A percentile compares a stretch with the other conserved stretches of the same genome.
Conservation (phyloP, 2,888 invertebrate species). For the Cephonodes hylas region DNA sequence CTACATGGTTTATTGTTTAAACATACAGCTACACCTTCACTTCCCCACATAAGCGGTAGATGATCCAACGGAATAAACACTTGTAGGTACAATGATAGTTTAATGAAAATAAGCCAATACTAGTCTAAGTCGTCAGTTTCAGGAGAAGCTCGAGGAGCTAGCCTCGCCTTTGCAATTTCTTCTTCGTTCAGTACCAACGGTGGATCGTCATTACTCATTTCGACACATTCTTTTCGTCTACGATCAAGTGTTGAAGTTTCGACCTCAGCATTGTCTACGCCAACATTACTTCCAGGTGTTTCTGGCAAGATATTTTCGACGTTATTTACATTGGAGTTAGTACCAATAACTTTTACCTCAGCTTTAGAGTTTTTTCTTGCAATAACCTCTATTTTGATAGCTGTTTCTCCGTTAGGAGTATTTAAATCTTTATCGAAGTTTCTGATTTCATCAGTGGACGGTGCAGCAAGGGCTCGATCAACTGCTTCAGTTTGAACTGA, state of each 20-base stretch:
- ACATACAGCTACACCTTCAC: constrained; percentile 35
- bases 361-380: constrained; percentile 48
- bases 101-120: constrained; percentile 43
- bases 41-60: constrained; percentile 54
- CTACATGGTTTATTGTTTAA: constrained; percentile 17
- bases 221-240: constrained; percentile 51
- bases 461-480: constrained; percentile 33
- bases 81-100: constrained; percentile 35
- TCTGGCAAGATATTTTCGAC: constrained; percentile 34
- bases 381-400: constrained; percentile 65
- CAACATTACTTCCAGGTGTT: constrained; percentile 32
- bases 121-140: constrained; percentile 70
- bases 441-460: constrained; percentile 26
- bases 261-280: constrained; percentile 33
- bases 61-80: constrained; percentile 41
- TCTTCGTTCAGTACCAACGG: constrained; percentile 31
- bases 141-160: constrained; percentile 55
- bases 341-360: constrained; percentile 36
- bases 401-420: constrained; percentile 35
- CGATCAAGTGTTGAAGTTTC: constrained; percentile 62
- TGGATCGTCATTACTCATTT: constrained; percentile 40
- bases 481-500: constrained; percentile 37
- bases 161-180: constrained; percentile 27
- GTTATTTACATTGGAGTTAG: constrained; percentile 35
- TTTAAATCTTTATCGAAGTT: constrained; percentile 42